Percentiles rank a stretch among this genome's conserved stretches.
Evolutionary conservation across 1,140 invertebrate species (phyloP).

Genomic region (Mycetomoellerius zeteki): DNA sequence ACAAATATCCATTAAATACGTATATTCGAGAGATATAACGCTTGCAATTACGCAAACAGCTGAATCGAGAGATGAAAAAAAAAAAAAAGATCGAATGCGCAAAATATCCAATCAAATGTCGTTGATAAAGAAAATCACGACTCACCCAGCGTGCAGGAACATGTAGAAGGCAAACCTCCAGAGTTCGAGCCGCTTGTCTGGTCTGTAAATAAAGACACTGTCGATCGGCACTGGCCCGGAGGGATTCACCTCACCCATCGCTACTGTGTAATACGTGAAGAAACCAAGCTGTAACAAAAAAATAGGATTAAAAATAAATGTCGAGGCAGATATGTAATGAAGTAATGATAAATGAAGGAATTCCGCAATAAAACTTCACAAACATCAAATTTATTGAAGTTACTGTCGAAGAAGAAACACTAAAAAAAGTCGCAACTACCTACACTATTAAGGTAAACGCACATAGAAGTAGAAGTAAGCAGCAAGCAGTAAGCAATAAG

Average conservation of each 20-base stretch:
- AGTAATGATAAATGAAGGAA: neutral
- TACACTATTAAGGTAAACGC: too few species aligned
- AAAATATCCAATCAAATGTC: neutral
- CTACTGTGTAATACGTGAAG: constrained; percentile 96
- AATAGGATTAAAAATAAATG: constrained; percentile 16
- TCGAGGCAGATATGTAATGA: neutral
- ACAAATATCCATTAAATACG: constrained; percentile 33
- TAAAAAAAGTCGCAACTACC: neutral
- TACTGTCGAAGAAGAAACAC: neutral
- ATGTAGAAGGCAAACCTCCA: constrained; percentile 98
- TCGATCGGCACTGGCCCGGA: constrained; percentile 96
- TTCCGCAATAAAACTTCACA: neutral
- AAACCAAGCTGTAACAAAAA: constrained; percentile 93
- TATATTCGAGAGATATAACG: neutral
- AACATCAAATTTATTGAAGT: neutral
- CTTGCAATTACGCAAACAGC: neutral
- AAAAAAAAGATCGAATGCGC: too few species aligned
- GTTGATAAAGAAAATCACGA: constrained; percentile 56
- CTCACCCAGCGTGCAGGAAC: constrained; percentile 97
- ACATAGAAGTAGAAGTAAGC: too few species aligned
- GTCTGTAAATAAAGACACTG: constrained; percentile 97
- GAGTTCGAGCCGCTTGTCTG: constrained; percentile 95
- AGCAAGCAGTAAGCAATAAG: too few species aligned
- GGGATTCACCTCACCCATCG: constrained; percentile 93
- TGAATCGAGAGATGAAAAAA: neutral